A percentile compares a stretch with the other conserved stretches of the same genome.
phyloP scores from a whole-genome alignment of 1,140 invertebrate genomes.

The Vollenhovia emeryi region DNA sequence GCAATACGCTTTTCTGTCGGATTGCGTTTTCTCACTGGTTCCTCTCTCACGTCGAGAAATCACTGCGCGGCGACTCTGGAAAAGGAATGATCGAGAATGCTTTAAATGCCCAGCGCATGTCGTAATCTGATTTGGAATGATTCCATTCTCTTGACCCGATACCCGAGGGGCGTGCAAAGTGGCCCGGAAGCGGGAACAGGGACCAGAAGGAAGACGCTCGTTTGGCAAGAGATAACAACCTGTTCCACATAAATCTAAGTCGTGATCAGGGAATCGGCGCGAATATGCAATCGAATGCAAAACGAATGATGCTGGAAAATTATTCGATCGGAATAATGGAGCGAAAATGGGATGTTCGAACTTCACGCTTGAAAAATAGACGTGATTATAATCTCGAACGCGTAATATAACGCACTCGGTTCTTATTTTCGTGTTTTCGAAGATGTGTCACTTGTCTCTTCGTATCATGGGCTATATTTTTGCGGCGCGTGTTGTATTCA shows the following conservation, averaged over 20 bases:
- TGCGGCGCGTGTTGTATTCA: not conserved
- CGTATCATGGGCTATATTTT: not conserved
- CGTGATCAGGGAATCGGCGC: constrained; percentile 29
- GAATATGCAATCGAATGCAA: constrained; percentile 44
- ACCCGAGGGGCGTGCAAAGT: constrained; percentile 14
- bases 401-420: not conserved
- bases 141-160: constrained; percentile 68
- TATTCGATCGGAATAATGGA: constrained; percentile 29
- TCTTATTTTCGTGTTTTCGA: not conserved
- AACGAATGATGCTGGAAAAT: constrained; percentile 32
- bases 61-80: constrained; percentile 39
- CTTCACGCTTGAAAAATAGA: constrained; percentile 18
- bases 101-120: constrained; percentile 68
- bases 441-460: not conserved
- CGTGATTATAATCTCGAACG: not conserved
- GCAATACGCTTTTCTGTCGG: not conserved
- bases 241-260: constrained; percentile 56
- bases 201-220: constrained; percentile 46
- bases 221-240: constrained; percentile 48
- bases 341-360: constrained; percentile 5
- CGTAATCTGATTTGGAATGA: constrained; percentile 75
- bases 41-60: constrained; percentile 48
- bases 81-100: constrained; percentile 53
- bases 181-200: constrained; percentile 2
- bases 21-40: constrained; percentile 24